Evolutionary conservation across 2,888 invertebrate species (phyloP), one percentile per base, ranked within the genome.

Genomic region (Itoplectis maculator): DNA sequence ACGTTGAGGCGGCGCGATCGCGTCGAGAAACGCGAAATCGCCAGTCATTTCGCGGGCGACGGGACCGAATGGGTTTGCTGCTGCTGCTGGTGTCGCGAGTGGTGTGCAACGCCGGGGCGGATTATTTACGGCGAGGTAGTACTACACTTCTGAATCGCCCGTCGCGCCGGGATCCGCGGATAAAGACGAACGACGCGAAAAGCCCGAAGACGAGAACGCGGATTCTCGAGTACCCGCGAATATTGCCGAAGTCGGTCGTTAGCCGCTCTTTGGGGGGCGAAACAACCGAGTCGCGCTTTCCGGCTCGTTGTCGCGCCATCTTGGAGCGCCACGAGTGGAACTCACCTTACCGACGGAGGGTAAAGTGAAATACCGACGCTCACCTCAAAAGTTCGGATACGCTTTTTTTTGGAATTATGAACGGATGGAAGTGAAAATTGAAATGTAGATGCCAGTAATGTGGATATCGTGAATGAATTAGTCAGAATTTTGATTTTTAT

Each of bases 101-200:
- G 75, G 37, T 80, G 63, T 66, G 65, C 76, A 81, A 76, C 79
- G 77, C 63, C 79, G 42, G 83, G n/a, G n/a, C n/a, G n/a, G 78
- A 83, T 83, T 83, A 83, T 83, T 83, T 80, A 83, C 83, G 83
- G 83, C 83, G 83, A 80, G 79, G 79, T 80, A 69, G 79, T 77
- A 80, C 75, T 69, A 77, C 37, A 61, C 61, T 5, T 61, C 79
- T 80, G 83, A 83, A 80, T 77, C 76, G 77, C 73, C n/a, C 77
- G 73, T 73, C 76, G 63, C 68, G n/a, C n/a, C n/a, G n/a, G 72
- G 79, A 82, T 79, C 83, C 75, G 76, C 79, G 81, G 81, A 84
- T 84, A 79, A 82, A 82, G 85, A 75, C 74, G 85, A 84, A 85
- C 83, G 84, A 68, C 82, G 83, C 66, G 74, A 35, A 49, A 63